phyloP scores from a whole-genome alignment of 2,797 vertebrate genomes.

The Neosilurus hyrtlii region DNA sequence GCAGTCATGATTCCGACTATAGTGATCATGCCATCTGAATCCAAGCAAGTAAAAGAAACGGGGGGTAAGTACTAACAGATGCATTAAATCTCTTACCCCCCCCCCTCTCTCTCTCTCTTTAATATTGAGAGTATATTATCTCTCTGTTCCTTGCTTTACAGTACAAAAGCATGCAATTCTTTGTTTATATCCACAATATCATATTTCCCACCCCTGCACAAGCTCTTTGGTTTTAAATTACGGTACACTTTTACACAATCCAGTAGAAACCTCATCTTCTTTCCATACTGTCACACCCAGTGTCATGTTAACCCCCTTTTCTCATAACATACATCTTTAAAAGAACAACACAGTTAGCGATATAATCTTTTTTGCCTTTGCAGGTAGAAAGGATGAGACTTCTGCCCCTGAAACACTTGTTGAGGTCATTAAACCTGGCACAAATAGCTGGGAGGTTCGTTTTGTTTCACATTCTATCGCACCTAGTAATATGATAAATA shows the following conservation, averaged over 20 bases:
- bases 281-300: conserved; percentile 32
- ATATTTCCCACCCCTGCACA: neutral
- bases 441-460: conserved; percentile 50
- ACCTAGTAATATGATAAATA: neutral
- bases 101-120: neutral
- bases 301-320: conserved; percentile 14
- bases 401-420: conserved; percentile 16
- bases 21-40: conserved; percentile 46
- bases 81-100: neutral
- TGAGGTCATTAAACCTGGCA: conserved; percentile 14
- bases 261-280: neutral
- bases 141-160: neutral
- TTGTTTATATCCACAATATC: conserved; percentile 15
- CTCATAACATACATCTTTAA: neutral
- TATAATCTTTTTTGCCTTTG: conserved; percentile 15
- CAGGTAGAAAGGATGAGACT: conserved; percentile 26
- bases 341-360: neutral
- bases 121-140: neutral
- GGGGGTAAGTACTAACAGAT: conserved; percentile 32
- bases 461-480: neutral
- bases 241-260: neutral
- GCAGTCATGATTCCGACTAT: conserved; percentile 44
- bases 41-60: conserved; percentile 7
- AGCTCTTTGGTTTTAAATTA: neutral
- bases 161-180: neutral